Evolutionary conservation across 2,888 invertebrate species (phyloP).

Genomic region (Amphipyra berbera): DNA sequence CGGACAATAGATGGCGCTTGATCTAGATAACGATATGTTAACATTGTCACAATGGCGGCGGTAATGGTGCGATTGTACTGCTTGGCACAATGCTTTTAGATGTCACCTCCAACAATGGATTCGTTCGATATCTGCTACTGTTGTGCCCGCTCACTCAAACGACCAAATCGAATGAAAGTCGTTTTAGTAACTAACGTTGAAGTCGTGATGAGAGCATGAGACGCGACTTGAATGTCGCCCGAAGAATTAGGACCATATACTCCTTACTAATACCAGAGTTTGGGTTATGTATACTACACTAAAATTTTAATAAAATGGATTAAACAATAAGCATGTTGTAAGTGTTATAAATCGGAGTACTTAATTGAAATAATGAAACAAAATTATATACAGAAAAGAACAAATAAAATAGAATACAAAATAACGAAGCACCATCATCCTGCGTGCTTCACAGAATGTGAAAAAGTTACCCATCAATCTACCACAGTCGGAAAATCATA

Average conservation of each 20-base stretch:
- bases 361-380: neutral
- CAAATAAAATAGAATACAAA: slow-evolving; percentile 8
- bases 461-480: slow-evolving; percentile 33
- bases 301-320: too few relatives aligned
- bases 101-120: slow-evolving; percentile 86
- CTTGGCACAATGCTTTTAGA: slow-evolving; percentile 87
- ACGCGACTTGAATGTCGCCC: slow-evolving; percentile 11
- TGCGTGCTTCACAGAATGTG: slow-evolving; percentile 9
- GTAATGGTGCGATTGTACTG: slow-evolving; percentile 88
- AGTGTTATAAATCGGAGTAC: too few relatives aligned
- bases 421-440: slow-evolving; percentile 18
- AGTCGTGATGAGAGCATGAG: slow-evolving; percentile 27
- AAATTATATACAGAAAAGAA: neutral
- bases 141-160: slow-evolving; percentile 80
- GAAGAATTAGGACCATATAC: neutral
- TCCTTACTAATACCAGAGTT: neutral
- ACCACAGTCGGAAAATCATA: slow-evolving; percentile 30
- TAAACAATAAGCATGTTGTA: too few relatives aligned
- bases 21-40: slow-evolving; percentile 90
- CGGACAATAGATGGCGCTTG: slow-evolving; percentile 89
- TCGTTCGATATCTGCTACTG: slow-evolving; percentile 83
- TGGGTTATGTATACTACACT: too few relatives aligned
- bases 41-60: slow-evolving; percentile 88
- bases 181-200: slow-evolving; percentile 56
- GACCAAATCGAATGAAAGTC: slow-evolving; percentile 79